Base-by-base conservation (phyloP, 2,113 vertebrate species). In the Manacus vitellinus region DNA sequence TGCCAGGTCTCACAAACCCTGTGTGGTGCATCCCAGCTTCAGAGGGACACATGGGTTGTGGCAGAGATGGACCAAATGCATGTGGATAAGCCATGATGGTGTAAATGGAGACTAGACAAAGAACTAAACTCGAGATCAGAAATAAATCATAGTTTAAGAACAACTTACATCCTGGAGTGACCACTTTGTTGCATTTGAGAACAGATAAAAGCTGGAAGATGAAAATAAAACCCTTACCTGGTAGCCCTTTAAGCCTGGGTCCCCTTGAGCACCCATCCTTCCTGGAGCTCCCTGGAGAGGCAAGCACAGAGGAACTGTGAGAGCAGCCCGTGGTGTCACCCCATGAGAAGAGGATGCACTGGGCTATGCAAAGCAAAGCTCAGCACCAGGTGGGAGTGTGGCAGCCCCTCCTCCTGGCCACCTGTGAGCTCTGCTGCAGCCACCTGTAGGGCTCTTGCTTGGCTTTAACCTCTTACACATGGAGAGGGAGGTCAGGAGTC, bases 231-330 rank as follows among this genome's bases (percentile, higher is more conserved):
- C 4, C 35, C 95, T 98, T 97, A 99, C 99, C 97, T 99, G 98
- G 92, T 99, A 99, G 58, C 99, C 99, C 80, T 98, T 97, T 79
- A 99, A 93, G 78, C 99, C 99, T 14, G 98, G 97, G 68, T 99
- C 99, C n/a, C 99, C 99, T 90, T 99, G 99, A 86, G 98, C 96
- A 83, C 99, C 99, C 99, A 99, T 99, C 63, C 98, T 98, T 71
- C 99, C 99, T 2, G 99, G 99, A 96, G 98, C 98, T 66, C 99
- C 99, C 99, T 99, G 33, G 12, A 88, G 83, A 84, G 62, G 46
- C 76, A 90, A 92, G 52, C 70, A 93, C 67, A 96, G 71, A 68
- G 43, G 85, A 23, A 78, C 52, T 37, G 51, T 94, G 56, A 94
- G 52, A 83, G 55, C 8, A 66, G 66, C 54, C 63, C 8, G 4